phyloP scores from a whole-genome alignment of 1,140 invertebrate species.

The Samia ricini region DNA sequence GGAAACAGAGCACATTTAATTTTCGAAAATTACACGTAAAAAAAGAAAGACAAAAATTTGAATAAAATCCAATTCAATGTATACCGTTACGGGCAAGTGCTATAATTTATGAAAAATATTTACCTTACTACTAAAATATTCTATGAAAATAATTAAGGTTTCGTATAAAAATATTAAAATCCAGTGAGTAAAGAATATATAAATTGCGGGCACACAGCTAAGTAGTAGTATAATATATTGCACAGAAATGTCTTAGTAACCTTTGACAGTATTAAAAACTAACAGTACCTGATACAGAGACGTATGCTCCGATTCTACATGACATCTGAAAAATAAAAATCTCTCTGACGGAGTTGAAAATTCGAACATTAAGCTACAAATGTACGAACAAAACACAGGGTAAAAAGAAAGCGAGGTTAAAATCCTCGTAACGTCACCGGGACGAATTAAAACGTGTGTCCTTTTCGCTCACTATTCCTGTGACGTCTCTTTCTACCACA shows the following conservation, averaged over 20 bases:
- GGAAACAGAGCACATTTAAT: no score
- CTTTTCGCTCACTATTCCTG: conserved; percentile 39
- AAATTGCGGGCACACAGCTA: no score
- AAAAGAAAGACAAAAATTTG: no score
- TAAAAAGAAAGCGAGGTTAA: conserved; percentile 64
- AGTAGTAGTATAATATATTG: no score
- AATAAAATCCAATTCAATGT: no score
- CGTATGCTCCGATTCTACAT: conserved; percentile 39
- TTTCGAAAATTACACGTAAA: no score
- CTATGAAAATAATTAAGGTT: no score
- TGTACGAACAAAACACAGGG: conserved; percentile 57
- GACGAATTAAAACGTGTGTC: conserved; percentile 62
- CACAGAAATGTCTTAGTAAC: not conserved
- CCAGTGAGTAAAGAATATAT: no score
- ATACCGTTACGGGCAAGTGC: no score
- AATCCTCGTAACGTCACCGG: conserved; percentile 68
- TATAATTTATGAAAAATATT: no score
- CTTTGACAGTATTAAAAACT: not conserved
- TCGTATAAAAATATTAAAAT: no score
- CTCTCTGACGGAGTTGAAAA: conserved; percentile 21
- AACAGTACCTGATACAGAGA: conserved; percentile 9
- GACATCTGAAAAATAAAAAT: conserved; percentile 28
- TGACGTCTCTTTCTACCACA: conserved; percentile 42
- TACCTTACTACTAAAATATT: no score
- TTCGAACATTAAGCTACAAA: conserved; percentile 25